Conservation (phyloP, 2,888 invertebrate genomes). For the Patella caerulea region DNA sequence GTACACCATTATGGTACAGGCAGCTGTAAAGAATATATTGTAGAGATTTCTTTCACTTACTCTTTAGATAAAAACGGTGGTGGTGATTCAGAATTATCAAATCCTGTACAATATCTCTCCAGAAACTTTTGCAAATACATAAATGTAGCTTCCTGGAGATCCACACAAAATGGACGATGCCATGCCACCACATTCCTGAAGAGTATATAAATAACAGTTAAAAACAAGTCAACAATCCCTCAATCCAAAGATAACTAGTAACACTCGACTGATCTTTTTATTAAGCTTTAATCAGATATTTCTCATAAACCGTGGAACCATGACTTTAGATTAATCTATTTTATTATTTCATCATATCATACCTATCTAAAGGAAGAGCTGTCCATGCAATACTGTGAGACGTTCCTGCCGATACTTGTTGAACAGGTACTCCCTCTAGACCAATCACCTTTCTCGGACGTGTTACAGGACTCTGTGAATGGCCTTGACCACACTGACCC, state of each 20-base stretch:
- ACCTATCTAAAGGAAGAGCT: slow-evolving; percentile 68
- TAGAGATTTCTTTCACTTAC: slow-evolving; percentile 45
- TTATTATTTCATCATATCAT: not conserved
- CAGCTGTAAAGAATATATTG: not conserved
- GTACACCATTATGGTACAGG: not conserved
- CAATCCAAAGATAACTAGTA: too few species aligned
- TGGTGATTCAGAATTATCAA: slow-evolving; percentile 71
- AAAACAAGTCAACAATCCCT: too few species aligned
- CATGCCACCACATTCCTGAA: slow-evolving; percentile 74
- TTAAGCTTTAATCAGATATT: too few species aligned
- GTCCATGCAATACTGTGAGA: slow-evolving; percentile 79
- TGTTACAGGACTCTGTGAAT: slow-evolving; percentile 76
- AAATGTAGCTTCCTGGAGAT: slow-evolving; percentile 77
- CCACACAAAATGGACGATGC: slow-evolving; percentile 78
- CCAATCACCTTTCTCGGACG: slow-evolving; percentile 76
- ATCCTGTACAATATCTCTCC: slow-evolving; percentile 75
- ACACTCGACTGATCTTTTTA: too few species aligned
- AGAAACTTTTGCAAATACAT: slow-evolving; percentile 75
- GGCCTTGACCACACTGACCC: slow-evolving; percentile 79
- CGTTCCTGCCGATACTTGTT: slow-evolving; percentile 79
- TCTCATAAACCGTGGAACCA: too few species aligned
- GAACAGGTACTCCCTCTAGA: slow-evolving; percentile 74
- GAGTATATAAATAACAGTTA: slow-evolving; percentile 12
- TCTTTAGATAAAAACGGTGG: slow-evolving; percentile 71
- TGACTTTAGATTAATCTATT: too few species aligned